A percentile compares a stretch with the other conserved stretches of the same genome.
Conservation (phyloP, 2,888 invertebrate genomes). For the Hydraecia micacea region DNA sequence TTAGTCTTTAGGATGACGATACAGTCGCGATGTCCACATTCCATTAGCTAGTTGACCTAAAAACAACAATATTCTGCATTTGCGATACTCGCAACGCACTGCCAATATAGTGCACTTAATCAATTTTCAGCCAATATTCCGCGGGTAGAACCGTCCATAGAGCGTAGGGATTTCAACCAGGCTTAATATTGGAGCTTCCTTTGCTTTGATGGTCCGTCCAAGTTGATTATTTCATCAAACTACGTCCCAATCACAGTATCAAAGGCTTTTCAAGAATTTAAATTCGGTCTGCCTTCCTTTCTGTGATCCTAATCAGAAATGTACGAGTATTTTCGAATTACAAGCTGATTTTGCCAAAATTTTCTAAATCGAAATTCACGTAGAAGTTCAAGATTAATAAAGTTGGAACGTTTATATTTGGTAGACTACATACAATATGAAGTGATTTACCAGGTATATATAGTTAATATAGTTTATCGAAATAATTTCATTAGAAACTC, state of each 20-base stretch:
- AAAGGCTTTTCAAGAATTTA: constrained; percentile 27
- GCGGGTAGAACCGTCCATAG: neutral
- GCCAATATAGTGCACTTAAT: neutral
- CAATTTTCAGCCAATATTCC: constrained; percentile 8
- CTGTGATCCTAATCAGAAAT: constrained; percentile 10
- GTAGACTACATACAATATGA: neutral
- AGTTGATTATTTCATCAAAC: constrained; percentile 27
- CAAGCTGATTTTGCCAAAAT: constrained; percentile 5
- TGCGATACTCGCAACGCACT: neutral
- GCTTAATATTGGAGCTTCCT: constrained; percentile 8
- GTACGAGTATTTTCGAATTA: constrained; percentile 8
- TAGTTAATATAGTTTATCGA: constrained; percentile 1
- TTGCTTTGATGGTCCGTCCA: constrained; percentile 12
- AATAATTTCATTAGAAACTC: constrained; percentile 9
- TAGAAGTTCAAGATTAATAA: constrained; percentile 14
- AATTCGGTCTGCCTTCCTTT: constrained; percentile 3
- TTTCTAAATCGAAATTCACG: constrained; percentile 6
- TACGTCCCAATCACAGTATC: constrained; percentile 6
- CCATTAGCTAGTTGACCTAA: neutral
- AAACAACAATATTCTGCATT: constrained; percentile 18
- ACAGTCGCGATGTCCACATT: neutral
- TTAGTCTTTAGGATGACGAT: neutral
- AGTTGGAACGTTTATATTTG: constrained; percentile 13
- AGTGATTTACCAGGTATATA: constrained; percentile 23
- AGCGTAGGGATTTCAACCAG: neutral